Conservation (phyloP, 2,888 invertebrate genomes). For the Habrosyne pyritoides region DNA sequence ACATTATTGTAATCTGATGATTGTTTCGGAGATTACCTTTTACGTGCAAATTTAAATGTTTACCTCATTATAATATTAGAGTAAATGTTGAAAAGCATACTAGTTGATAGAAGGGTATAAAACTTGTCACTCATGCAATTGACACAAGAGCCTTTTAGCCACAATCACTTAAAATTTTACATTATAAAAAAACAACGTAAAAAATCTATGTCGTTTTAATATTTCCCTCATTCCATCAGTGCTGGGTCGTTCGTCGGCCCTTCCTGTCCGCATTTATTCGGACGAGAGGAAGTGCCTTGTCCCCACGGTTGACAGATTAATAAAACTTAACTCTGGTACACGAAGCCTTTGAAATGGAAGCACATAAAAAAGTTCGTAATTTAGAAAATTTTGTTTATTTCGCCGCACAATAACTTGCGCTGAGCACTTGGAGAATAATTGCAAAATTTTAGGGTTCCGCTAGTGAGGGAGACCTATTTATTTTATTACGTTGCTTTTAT, state of each 20-base stretch:
- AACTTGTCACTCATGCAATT: too few relatives aligned
- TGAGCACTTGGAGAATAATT: not conserved
- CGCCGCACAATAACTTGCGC: constrained; percentile 5
- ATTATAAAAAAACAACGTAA: not conserved
- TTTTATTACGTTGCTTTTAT: not conserved
- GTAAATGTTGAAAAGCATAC: too few relatives aligned
- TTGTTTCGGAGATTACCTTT: too few relatives aligned
- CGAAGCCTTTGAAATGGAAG: constrained; percentile 9
- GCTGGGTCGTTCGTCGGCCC: not conserved
- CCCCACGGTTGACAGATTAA: constrained; percentile 5
- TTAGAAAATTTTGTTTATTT: constrained; percentile 9
- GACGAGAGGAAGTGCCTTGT: not conserved
- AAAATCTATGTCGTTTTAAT: not conserved
- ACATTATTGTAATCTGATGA: too few relatives aligned
- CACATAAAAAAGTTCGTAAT: constrained; percentile 8
- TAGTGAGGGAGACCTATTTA: not conserved
- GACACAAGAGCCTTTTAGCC: too few relatives aligned
- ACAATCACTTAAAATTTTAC: not conserved
- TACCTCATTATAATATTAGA: too few relatives aligned
- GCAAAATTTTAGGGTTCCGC: constrained; percentile 1
- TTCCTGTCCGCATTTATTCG: not conserved
- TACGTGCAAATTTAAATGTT: too few relatives aligned
- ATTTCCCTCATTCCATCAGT: not conserved
- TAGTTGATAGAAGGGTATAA: too few relatives aligned
- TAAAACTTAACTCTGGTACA: constrained; percentile 6